Percentiles rank a stretch among this genome's conserved stretches.
Conservation (phyloP, 2,888 invertebrate species). For the Microplitis deprimator region DNA sequence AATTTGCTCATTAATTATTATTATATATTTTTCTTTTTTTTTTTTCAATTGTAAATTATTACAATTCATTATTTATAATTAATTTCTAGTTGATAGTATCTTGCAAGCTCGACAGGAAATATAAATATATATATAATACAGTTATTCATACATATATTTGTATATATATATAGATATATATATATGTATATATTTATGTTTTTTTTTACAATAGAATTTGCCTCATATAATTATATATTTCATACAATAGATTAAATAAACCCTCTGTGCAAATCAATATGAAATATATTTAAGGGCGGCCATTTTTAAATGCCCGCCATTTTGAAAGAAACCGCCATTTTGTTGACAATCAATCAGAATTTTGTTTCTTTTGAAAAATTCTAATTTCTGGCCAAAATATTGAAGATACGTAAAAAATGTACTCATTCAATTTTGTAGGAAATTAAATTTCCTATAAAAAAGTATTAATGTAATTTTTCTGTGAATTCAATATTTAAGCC, state of each 20-base stretch:
- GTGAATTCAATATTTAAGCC: neutral
- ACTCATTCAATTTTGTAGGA: neutral
- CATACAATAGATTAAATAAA: too few species aligned
- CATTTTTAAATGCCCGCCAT: neutral
- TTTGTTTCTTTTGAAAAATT: neutral
- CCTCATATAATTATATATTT: neutral
- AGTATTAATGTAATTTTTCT: neutral
- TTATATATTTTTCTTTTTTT: neutral
- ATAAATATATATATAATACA: constrained; percentile 36
- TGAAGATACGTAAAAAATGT: neutral
- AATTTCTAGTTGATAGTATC: constrained; percentile 10
- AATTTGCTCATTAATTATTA: neutral
- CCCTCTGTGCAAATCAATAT: neutral
- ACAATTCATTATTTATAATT: constrained; percentile 14
- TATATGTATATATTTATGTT: constrained; percentile 28
- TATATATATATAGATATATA: constrained; percentile 37
- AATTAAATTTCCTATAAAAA: neutral
- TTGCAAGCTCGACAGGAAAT: constrained; percentile 51
- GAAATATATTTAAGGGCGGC: neutral
- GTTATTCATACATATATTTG: constrained; percentile 9
- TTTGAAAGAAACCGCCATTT: neutral
- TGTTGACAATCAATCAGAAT: neutral
- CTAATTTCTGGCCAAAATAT: neutral
- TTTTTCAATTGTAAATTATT: neutral
- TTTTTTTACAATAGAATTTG: constrained; percentile 27